Conservation (phyloP, 1,140 invertebrate genomes). For the Phocides pigmalion region DNA sequence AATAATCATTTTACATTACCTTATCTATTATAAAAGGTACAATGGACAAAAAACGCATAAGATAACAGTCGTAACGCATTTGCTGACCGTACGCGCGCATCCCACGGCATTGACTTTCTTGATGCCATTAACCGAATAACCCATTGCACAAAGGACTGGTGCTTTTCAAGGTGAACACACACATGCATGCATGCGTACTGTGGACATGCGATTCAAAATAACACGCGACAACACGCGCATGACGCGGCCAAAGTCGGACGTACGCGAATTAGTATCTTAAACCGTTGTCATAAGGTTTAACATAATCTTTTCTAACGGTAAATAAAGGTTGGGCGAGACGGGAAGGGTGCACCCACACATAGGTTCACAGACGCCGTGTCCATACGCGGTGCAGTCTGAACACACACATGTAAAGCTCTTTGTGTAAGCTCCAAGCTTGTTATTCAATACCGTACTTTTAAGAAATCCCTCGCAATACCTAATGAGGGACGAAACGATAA, state of each 20-base stretch:
- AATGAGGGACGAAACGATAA: constrained; percentile 11
- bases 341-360: constrained; percentile 76
- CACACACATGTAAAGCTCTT: constrained; percentile 48
- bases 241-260: not conserved
- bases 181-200: constrained; percentile 50
- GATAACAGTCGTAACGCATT: constrained; percentile 13
- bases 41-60: constrained; percentile 2
- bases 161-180: constrained; percentile 82
- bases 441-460: constrained; percentile 34
- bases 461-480: constrained; percentile 28
- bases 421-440: constrained; percentile 39
- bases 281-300: not conserved
- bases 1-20: no score
- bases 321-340: constrained; percentile 56
- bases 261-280: constrained; percentile 45
- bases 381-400: constrained; percentile 67
- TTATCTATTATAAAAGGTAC: not conserved
- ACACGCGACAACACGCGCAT: constrained; percentile 46
- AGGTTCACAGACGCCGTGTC: constrained; percentile 51
- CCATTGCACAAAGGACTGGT: constrained; percentile 82
- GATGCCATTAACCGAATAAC: constrained; percentile 83
- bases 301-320: constrained; percentile 19
- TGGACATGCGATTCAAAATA: constrained; percentile 73
- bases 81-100: constrained; percentile 70
- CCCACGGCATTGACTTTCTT: constrained; percentile 81